Evolutionary conservation across 2,888 invertebrate genomes (phyloP), one percentile per base, ranked within the genome.

Genomic region (Hyles lineata): DNA sequence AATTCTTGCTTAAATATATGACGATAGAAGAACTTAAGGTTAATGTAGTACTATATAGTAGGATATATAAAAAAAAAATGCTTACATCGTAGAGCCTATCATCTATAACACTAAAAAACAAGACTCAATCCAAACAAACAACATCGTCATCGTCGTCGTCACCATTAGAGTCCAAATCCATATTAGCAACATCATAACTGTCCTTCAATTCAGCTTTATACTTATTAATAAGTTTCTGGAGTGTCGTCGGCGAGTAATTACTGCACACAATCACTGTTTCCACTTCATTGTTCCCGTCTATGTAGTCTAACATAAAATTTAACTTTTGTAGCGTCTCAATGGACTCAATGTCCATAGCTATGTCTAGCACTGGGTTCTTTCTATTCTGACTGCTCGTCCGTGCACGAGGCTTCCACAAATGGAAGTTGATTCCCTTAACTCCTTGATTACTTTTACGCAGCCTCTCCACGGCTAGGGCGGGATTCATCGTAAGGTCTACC

Each of bases 341-440:
- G 0, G 94, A 93, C 29, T 92, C 92, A 9, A 92, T 67, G 75
- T 94, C 94, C 25, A 92, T 78, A 5, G 90, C 86, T 0, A 90
- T 75, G n/a, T 85, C 83, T 9, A 84, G 78, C 11, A 70, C 74
- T 11, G 69, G 43, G 32, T 69, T 78, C 32, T 72, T 77, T 50
- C 76, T 78, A 1, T 77, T 76, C 4, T 19, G 6, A 15, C 7
- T 19, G 4, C 32, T 2, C 7, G 11, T 21, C 8, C 78, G 0
- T 23, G 72, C 70, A 4, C 75, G 5, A 11, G 86, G 80, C 74
- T 89, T 91, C 93, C 94, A 94, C 59, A 88, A 74, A 21, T 80
- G 76, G 72, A 91, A 90, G 77, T 93, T 88, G 8, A 94, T 76
- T 0, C 90, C 91, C 73, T 88, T 91, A 0, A 90, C 84, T 0